Conservation (phyloP, 2,113 vertebrate genomes). For the Amphiprion ocellaris region DNA sequence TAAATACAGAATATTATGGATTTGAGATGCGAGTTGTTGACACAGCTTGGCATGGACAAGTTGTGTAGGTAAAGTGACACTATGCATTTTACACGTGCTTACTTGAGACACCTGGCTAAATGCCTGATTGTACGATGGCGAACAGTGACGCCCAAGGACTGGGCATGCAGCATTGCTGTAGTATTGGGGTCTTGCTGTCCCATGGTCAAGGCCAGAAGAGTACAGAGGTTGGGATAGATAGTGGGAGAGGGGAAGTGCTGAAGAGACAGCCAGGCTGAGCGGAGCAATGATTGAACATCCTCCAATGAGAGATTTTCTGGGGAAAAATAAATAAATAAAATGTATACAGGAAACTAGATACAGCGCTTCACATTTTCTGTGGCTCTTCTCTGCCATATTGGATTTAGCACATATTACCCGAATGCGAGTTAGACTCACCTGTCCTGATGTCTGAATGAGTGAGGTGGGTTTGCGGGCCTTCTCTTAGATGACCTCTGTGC, state of each 20-base stretch:
- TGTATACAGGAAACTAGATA: neutral
- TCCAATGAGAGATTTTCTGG: slow-evolving; percentile 85
- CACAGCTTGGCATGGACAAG: too few species aligned
- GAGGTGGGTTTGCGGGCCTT: slow-evolving; percentile 44
- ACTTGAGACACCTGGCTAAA: slow-evolving; percentile 87
- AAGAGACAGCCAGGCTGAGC: slow-evolving; percentile 82
- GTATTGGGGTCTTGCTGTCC: slow-evolving; percentile 81
- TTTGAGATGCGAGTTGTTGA: too few species aligned
- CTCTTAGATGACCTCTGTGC: slow-evolving; percentile 34
- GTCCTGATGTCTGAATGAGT: slow-evolving; percentile 52
- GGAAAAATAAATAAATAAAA: neutral
- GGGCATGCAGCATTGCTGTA: slow-evolving; percentile 88
- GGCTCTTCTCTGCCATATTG: neutral
- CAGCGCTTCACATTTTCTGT: too few species aligned
- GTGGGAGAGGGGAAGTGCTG: slow-evolving; percentile 88
- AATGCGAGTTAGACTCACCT: slow-evolving; percentile 60
- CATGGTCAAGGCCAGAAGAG: slow-evolving; percentile 85
- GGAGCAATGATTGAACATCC: slow-evolving; percentile 78
- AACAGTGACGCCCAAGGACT: slow-evolving; percentile 88
- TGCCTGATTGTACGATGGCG: slow-evolving; percentile 89
- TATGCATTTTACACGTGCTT: slow-evolving; percentile 42
- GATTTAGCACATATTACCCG: neutral
- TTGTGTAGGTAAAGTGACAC: neutral
- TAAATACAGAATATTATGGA: neutral
- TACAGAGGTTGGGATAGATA: slow-evolving; percentile 87